Conservation (phyloP, 2,797 vertebrate genomes). For the Vireo griseus region DNA sequence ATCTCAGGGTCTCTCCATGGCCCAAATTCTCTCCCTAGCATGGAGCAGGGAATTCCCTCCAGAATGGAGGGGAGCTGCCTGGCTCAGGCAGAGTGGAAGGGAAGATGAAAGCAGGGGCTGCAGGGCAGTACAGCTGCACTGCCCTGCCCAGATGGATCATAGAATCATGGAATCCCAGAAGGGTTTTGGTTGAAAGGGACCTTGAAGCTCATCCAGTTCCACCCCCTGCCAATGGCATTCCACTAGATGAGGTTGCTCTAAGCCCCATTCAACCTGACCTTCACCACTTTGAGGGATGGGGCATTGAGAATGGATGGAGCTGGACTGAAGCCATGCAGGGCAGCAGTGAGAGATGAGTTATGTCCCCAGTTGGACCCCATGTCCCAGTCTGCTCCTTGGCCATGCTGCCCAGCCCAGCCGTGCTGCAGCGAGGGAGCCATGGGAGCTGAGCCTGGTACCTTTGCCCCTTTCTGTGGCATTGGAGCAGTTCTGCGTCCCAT, state of each 20-base stretch:
- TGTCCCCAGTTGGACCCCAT: fast-evolving
- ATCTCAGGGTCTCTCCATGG: background rate
- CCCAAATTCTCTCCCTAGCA: background rate
- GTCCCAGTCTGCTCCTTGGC: background rate
- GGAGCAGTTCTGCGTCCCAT: fast-evolving
- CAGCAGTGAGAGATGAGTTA: background rate
- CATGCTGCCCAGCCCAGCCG: fast-evolving
- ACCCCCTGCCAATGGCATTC: background rate
- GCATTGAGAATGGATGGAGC: background rate
- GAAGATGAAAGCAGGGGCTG: background rate
- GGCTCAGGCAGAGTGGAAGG: background rate
- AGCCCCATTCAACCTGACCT: background rate
- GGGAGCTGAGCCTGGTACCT: background rate
- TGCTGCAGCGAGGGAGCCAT: fast-evolving
- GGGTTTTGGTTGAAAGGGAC: background rate
- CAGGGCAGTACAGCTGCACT: background rate
- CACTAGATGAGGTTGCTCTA: background rate
- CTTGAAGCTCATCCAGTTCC: background rate
- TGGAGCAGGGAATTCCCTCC: background rate
- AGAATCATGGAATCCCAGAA: background rate
- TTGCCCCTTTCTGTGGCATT: background rate
- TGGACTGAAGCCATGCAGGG: fast-evolving
- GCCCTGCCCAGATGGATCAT: background rate
- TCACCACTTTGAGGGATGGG: background rate
- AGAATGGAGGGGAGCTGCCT: background rate